phyloP scores from a whole-genome alignment of 2,113 vertebrate species.

The Hipposideros armiger region DNA sequence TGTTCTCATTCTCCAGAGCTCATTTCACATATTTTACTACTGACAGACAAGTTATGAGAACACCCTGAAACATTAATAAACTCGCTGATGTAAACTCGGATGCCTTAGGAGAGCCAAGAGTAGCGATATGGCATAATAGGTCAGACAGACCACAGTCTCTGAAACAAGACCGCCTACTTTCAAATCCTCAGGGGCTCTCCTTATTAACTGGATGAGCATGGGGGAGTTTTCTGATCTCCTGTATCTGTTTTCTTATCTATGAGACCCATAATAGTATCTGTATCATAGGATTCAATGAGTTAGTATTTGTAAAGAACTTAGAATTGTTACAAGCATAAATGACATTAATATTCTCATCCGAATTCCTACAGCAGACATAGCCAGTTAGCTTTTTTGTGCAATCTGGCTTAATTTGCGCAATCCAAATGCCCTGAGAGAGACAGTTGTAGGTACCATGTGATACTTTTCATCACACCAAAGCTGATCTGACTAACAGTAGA shows the following conservation, averaged over 20 bases:
- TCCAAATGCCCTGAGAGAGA: not conserved
- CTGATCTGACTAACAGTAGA: not conserved
- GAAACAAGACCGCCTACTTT: not conserved
- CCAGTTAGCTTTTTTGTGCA: not conserved
- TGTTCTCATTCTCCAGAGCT: no score
- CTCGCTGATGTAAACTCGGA: not conserved
- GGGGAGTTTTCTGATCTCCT: not conserved
- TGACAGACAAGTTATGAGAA: not conserved
- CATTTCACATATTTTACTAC: no score
- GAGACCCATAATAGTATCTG: not conserved
- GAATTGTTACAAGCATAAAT: not conserved
- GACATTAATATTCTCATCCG: not conserved
- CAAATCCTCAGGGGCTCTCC: not conserved
- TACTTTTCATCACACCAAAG: not conserved
- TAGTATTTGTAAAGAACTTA: not conserved
- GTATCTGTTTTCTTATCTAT: not conserved
- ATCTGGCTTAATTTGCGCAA: not conserved
- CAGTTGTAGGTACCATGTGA: not conserved
- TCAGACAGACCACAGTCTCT: not conserved
- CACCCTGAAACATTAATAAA: not conserved
- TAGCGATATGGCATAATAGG: not conserved
- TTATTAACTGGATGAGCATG: not conserved
- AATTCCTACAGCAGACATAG: not conserved
- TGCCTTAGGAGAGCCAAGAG: not conserved
- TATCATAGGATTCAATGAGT: not conserved